Percentiles rank a stretch among this genome's conserved stretches.
Evolutionary conservation across 2,113 vertebrate genomes (phyloP).

Genomic region (Rhodinocichla rosea): DNA sequence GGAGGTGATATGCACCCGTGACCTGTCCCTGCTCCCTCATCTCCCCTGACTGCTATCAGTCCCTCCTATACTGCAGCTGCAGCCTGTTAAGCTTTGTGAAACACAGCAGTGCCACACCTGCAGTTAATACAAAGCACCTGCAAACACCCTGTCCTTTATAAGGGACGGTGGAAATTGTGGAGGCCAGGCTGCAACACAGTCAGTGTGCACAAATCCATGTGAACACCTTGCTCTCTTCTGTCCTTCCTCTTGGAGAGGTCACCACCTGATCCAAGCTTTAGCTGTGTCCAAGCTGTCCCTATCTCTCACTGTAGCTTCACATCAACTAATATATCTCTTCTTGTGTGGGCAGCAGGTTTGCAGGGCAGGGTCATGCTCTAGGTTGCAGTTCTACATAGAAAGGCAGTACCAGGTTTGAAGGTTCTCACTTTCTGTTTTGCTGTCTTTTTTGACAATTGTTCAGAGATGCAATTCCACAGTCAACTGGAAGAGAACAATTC

Average conservation of each 20-base stretch:
- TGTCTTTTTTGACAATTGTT: neutral
- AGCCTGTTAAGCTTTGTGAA: neutral
- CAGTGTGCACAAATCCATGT: rapidly evolving
- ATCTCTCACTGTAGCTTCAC: neutral
- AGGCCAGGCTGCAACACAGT: neutral
- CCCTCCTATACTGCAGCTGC: neutral
- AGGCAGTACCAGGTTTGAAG: neutral
- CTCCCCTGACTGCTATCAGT: neutral
- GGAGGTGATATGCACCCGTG: neutral
- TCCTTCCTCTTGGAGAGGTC: neutral
- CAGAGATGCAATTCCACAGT: neutral
- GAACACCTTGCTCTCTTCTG: rapidly evolving
- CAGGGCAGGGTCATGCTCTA: neutral
- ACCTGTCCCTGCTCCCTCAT: neutral
- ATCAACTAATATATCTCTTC: neutral
- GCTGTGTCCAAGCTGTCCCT: neutral
- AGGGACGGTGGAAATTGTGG: too few species aligned
- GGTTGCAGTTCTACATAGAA: neutral
- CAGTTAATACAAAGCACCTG: neutral
- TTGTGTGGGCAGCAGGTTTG: neutral
- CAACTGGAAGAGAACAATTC: neutral
- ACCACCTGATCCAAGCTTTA: neutral
- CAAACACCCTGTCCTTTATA: neutral
- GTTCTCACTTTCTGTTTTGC: neutral
- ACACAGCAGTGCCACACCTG: rapidly evolving